Percentiles rank a stretch among this genome's conserved stretches.
phyloP scores from a whole-genome alignment of 2,113 vertebrate genomes.

The Setophaga kirtlandii region DNA sequence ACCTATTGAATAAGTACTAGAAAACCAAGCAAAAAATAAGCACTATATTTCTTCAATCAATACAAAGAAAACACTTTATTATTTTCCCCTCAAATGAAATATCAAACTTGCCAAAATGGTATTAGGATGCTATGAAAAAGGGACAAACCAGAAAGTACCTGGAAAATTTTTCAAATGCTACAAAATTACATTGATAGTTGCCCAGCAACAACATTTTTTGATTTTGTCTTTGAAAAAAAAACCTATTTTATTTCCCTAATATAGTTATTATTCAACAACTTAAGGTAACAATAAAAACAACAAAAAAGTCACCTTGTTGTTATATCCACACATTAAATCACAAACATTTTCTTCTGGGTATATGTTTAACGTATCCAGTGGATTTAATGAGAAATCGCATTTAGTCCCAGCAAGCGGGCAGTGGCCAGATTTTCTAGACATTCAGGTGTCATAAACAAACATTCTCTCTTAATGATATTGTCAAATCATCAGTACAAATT shows the following conservation, averaged over 20 bases:
- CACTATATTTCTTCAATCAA: slow-evolving; percentile 82
- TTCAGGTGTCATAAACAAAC: not conserved
- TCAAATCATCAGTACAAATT: not conserved
- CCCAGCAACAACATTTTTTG: not conserved
- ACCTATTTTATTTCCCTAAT: not conserved
- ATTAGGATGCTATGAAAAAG: slow-evolving; percentile 56
- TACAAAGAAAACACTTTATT: slow-evolving; percentile 79
- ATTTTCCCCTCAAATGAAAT: slow-evolving; percentile 77
- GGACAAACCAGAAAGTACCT: slow-evolving; percentile 34
- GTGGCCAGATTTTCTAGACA: not conserved
- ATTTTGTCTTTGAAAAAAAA: not conserved
- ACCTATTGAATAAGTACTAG: slow-evolving; percentile 81
- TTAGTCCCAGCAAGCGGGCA: not conserved
- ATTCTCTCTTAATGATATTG: not conserved
- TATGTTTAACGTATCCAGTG: not conserved
- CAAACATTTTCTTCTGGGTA: not conserved
- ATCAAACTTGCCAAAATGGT: slow-evolving; percentile 69
- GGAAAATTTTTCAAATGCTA: slow-evolving; percentile 20
- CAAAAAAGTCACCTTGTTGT: not conserved
- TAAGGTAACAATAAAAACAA: not conserved
- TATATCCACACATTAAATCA: not conserved
- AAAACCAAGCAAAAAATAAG: slow-evolving; percentile 79
- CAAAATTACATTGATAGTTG: slow-evolving; percentile 12
- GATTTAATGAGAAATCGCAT: not conserved
- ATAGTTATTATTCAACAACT: not conserved